phyloP scores from a whole-genome alignment of 23 tunicate species.

The Aplidium turbinatum region DNA sequence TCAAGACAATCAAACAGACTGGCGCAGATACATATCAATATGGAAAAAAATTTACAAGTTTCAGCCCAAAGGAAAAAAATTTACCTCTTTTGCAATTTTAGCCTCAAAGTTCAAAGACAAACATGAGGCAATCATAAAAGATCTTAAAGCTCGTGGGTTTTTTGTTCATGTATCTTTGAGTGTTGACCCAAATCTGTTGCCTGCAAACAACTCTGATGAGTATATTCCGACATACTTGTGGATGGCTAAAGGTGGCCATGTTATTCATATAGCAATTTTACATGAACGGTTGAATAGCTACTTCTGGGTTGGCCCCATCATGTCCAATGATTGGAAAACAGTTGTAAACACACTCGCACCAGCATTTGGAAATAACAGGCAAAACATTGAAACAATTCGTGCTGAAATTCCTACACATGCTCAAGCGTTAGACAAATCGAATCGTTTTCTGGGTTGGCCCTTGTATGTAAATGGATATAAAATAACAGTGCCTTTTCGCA shows the following conservation, averaged over 20 bases:
- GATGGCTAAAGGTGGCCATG: slow-evolving; percentile 78
- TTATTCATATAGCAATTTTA: slow-evolving; percentile 72
- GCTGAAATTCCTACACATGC: slow-evolving; percentile 78
- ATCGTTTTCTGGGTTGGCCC: slow-evolving; percentile 47
- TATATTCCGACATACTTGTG: slow-evolving; percentile 71
- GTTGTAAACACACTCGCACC: slow-evolving; percentile 61
- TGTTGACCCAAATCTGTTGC: slow-evolving; percentile 44
- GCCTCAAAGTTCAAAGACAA: slow-evolving; percentile 42
- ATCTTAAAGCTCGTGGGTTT: slow-evolving; percentile 47
- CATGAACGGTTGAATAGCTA: slow-evolving; percentile 56
- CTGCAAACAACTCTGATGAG: background rate
- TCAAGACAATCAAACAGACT: slow-evolving; percentile 48
- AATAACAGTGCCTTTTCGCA: slow-evolving; percentile 66
- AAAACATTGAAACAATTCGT: slow-evolving; percentile 56
- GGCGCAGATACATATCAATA: slow-evolving; percentile 58
- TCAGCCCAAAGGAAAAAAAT: slow-evolving; percentile 78
- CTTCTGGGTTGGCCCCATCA: slow-evolving; percentile 70
- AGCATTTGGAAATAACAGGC: slow-evolving; percentile 56
- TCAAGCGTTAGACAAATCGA: slow-evolving; percentile 72
- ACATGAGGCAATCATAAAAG: slow-evolving; percentile 32
- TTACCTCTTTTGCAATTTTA: slow-evolving; percentile 67
- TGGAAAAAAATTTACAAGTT: slow-evolving; percentile 74
- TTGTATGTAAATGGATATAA: slow-evolving; percentile 56
- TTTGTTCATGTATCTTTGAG: slow-evolving; percentile 50
- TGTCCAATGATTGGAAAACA: slow-evolving; percentile 58